Evolutionary conservation across 2,797 vertebrate genomes (phyloP).

Genomic region (Nasua narica): DNA sequence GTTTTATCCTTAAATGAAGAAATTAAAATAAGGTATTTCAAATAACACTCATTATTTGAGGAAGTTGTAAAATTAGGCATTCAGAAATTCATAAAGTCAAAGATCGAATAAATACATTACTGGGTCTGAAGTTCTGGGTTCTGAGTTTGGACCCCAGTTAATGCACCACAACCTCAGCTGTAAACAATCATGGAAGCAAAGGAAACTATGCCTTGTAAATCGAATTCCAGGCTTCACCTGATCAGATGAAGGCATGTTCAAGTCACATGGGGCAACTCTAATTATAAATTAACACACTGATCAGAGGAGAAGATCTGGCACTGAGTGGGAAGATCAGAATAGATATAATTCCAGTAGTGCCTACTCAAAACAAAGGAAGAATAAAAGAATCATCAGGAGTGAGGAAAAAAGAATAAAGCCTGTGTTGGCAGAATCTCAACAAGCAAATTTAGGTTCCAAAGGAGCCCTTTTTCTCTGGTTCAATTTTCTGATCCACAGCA

Average conservation of each 20-base stretch:
- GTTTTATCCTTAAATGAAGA: background rate
- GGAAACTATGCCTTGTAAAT: background rate
- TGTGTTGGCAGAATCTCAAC: constrained; percentile 20
- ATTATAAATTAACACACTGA: constrained; percentile 35
- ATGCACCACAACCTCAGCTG: background rate
- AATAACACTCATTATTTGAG: background rate
- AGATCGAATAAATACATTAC: background rate
- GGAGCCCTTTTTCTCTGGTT: background rate
- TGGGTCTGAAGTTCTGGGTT: background rate
- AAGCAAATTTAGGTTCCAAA: constrained; percentile 10
- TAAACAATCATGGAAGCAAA: background rate
- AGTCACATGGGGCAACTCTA: background rate
- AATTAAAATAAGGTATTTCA: background rate
- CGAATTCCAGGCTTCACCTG: background rate
- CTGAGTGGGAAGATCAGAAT: background rate
- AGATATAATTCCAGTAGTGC: background rate
- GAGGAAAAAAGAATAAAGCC: constrained; percentile 1
- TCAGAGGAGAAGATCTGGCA: background rate
- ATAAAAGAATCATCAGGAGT: background rate
- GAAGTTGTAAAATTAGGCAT: background rate
- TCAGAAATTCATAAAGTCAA: background rate
- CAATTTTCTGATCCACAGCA: background rate
- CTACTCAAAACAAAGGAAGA: constrained; percentile 25
- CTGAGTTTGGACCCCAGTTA: background rate
- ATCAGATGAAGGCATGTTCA: background rate